Base-by-base conservation (phyloP, 2,797 vertebrate species). In the Tapera naevia region DNA sequence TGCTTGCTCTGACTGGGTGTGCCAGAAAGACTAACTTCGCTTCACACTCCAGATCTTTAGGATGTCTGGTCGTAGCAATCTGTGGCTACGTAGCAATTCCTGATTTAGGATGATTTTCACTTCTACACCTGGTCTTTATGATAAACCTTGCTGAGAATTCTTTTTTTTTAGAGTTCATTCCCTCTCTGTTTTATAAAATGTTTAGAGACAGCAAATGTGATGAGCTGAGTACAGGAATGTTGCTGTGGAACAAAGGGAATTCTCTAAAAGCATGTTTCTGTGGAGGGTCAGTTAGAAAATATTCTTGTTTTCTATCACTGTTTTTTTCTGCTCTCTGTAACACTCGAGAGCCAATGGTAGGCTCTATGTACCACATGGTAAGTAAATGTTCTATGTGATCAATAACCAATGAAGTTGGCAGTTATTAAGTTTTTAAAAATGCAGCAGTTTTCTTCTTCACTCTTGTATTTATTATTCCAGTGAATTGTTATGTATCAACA, bases 311-410 rank as follows among this genome's bases (percentile, higher is more conserved):
- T 23, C 48, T 60, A 0, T 24, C 57, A 9, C 35, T 48, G 73
- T 51, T 25, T 17, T 39, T 65, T 70, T 21, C 35, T 58, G n/a
- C 57, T 60, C 61, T 27, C 53, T 1, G 2, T 32, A 37, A 3
- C 7, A 3, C 15, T 57, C 10, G n/a, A 15, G 57, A 66, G 43
- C 25, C 19, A 5, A 32, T 3, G 56, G 33, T 30, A 30, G 54
- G 46, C 37, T 83, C 43, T 15, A 2, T 7, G 57, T 35, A 22
- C 62, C 2, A 0, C 18, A 4, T 32, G n/a, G 32, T 25, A 0
- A 17, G 35, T 58, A 43, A 39, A 19, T 58, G 39, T 73, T 91
- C 37, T 22, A 7, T 9, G 2, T 17, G 13, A 64, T 53, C 33
- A 73, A 8, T 57, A 48, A 88, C 50, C 53, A 10, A 25, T 39